Evolutionary conservation across 2,797 vertebrate genomes (phyloP), one percentile per base, ranked within the genome.

Genomic region (Falco novaeseelandiae): DNA sequence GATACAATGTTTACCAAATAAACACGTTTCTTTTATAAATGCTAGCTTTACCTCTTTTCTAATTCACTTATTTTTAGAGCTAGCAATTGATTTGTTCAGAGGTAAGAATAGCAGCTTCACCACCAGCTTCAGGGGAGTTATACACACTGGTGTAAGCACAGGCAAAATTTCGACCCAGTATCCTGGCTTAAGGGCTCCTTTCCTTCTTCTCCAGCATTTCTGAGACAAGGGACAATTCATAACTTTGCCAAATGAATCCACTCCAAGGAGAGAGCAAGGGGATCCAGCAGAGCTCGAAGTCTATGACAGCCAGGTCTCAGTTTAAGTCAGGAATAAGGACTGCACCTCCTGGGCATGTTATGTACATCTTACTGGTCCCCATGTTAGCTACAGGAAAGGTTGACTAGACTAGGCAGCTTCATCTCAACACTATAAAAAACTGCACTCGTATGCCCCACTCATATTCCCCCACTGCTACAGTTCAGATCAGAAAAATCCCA

Each of bases 61-160:
- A 94, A 95, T 70, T 96, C 51, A 74, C 46, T 94, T 93, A 88
- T 79, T 96, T 96, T 96, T 95, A 90, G 87, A 84, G 51, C 66
- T 84, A 72, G 36, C 40, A 96, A 93, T 82, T 93, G 77, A 94
- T 97, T 93, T 88, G 69, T 90, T 88, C 79, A 79, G 91, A 94
- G 38, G 63, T 49, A 93, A 82, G 84, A 93, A 94, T 6, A 97
- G 82, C 58, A 91, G 42, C 65, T 71, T 93, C 51, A 76, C 42
- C 76, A 89, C 12, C 30, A 25, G 27, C 49, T 93, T 94, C 79
- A 73, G 65, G 40, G 66, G 72, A 87, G 32, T 72, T 92, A 55
- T 30, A 72, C 3, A 72, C 9, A n/a, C 3, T 48, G 30, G 20
- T 66, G 27, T 49, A 71, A 94, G 46, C 27, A 55, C 0, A 65